These are phyloP conservation scores for Eristalinus aeneus DNA, from an alignment of 2,888 invertebrate genomes.

Conservation along the genomic window DNA sequence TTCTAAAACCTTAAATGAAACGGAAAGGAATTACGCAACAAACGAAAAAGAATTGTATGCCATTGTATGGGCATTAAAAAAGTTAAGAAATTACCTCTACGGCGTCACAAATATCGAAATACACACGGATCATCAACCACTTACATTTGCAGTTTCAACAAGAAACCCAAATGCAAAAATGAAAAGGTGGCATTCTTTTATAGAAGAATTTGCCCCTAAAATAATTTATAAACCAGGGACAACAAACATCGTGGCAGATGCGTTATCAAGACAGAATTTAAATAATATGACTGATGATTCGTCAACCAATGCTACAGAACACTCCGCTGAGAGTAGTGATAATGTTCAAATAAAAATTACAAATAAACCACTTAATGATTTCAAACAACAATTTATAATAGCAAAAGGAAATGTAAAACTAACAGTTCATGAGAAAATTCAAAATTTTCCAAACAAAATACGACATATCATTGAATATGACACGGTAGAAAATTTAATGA, in stretches of 20 bases:
- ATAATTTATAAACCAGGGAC: conserved; percentile 65
- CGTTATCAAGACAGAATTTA: no score
- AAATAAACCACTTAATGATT: conserved; percentile 20
- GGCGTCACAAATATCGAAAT: conserved; percentile 72
- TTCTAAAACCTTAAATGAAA: conserved; percentile 73
- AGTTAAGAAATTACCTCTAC: conserved; percentile 77
- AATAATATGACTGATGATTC: conserved; percentile 16
- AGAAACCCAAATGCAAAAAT: conserved; percentile 75
- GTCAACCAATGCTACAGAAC: conserved; percentile 1
- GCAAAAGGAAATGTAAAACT: no score
- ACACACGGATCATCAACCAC: conserved; percentile 63
- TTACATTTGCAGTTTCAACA: conserved; percentile 55
- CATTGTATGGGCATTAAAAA: conserved; percentile 76
- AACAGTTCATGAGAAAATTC: conserved; percentile 18
- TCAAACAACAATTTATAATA: no score
- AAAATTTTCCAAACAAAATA: conserved; percentile 12
- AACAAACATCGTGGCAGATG: conserved; percentile 38
- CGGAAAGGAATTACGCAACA: conserved; percentile 74
- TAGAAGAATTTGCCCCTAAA: conserved; percentile 73
- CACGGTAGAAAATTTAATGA: conserved; percentile 4
- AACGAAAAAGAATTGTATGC: conserved; percentile 77
- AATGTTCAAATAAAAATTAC: no score
- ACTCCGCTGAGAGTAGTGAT: no score
- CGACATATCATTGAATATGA: conserved; percentile 36
- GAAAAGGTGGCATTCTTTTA: conserved; percentile 76